Percentiles rank a stretch among this genome's conserved stretches.
phyloP scores from a whole-genome alignment of 1,140 invertebrate genomes.

The Anoplophora glabripennis region DNA sequence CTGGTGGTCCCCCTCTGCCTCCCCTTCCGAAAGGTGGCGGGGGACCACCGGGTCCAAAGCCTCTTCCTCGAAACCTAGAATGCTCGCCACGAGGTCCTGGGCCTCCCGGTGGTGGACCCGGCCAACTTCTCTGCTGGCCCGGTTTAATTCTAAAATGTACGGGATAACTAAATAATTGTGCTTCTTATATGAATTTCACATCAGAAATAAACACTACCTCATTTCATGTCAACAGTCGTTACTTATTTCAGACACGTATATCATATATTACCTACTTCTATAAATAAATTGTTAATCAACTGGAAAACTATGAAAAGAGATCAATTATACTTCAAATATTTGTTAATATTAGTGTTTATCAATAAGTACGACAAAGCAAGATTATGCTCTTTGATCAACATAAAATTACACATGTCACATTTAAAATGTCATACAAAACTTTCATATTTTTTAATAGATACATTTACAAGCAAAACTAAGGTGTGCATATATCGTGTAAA shows the following conservation, averaged over 20 bases:
- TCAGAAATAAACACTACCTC: not conserved
- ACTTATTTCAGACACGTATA: not conserved
- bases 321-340: too few species aligned
- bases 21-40: conserved; percentile 57
- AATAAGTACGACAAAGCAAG: too few species aligned
- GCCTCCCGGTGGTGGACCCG: conserved; percentile 11
- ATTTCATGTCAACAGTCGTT: conserved; percentile 8
- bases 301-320: not conserved
- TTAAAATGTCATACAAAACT: too few species aligned
- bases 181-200: not conserved
- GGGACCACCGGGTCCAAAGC: conserved; percentile 64
- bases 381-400: too few species aligned
- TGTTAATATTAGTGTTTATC: too few species aligned
- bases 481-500: not conserved
- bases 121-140: conserved; percentile 5
- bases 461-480: not conserved
- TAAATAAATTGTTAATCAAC: not conserved
- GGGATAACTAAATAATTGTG: not conserved
- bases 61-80: conserved; percentile 63
- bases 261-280: not conserved
- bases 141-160: conserved; percentile 27
- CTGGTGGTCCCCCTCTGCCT: too few species aligned
- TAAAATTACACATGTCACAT: too few species aligned
- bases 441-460: not conserved
- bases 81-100: conserved; percentile 41